A percentile compares a stretch with the other conserved stretches of the same genome.
Conservation (phyloP, 1,140 invertebrate genomes). For the Bacillus rossius region DNA sequence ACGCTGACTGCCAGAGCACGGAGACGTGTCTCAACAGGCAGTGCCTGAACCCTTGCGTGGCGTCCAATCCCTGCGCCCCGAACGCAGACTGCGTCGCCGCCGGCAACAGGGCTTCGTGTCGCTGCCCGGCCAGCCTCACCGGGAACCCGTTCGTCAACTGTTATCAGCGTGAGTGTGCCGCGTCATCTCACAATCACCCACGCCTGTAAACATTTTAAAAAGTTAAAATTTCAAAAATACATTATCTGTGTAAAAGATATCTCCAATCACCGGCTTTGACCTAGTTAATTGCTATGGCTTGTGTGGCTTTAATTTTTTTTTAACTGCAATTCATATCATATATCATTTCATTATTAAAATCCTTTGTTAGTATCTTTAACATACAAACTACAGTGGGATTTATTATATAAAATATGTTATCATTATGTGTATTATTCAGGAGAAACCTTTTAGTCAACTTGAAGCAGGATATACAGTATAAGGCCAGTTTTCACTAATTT, state of each 20-base stretch:
- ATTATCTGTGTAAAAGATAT: not conserved
- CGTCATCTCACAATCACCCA: not conserved
- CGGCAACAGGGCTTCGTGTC: conserved; percentile 70
- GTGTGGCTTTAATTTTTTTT: too few species aligned
- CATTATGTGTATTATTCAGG: too few species aligned
- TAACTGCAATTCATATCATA: too few species aligned
- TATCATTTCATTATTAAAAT: too few species aligned
- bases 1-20: conserved; percentile 63
- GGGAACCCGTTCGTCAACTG: conserved; percentile 81
- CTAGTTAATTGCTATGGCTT: too few species aligned
- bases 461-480: too few species aligned
- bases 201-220: not conserved
- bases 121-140: conserved; percentile 63
- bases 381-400: too few species aligned
- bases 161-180: conserved; percentile 50
- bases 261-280: too few species aligned
- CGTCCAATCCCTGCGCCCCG: conserved; percentile 66
- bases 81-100: conserved; percentile 71
- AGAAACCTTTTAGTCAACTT: too few species aligned
- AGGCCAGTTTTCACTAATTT: too few species aligned
- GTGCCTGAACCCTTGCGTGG: conserved; percentile 71
- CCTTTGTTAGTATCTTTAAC: too few species aligned
- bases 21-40: conserved; percentile 66
- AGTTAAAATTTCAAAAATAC: not conserved
- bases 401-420: too few species aligned